Conservation (phyloP, 2,797 vertebrate species). For the Arctocebus calabarensis region DNA sequence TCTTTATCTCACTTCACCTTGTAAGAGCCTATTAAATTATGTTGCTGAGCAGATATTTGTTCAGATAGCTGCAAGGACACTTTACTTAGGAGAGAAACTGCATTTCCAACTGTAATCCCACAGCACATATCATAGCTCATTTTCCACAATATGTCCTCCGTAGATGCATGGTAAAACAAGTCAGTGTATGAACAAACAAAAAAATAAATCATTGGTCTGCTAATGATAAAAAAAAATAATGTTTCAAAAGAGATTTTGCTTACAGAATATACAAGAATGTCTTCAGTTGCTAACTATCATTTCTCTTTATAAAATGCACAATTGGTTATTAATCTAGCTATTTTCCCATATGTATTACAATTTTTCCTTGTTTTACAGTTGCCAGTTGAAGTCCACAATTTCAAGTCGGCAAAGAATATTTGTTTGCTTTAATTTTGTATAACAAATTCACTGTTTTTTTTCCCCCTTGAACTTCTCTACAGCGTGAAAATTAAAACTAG, state of each 20-base stretch:
- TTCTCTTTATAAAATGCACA: not conserved
- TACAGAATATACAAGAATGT: not conserved
- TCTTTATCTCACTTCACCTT: not conserved
- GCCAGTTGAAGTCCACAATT: slow-evolving; percentile 6
- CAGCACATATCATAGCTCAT: not conserved
- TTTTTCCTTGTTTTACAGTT: not conserved
- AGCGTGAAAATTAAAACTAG: not conserved
- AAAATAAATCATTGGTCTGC: not conserved
- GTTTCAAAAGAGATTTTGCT: not conserved
- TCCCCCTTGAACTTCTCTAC: not conserved
- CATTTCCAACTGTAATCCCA: not conserved
- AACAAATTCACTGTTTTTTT: not conserved
- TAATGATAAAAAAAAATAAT: not conserved
- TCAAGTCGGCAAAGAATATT: not conserved
- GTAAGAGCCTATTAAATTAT: not conserved
- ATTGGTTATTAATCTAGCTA: not conserved
- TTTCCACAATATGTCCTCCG: not conserved
- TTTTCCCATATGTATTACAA: not conserved
- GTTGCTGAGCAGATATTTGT: not conserved
- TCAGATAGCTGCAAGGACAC: not conserved
- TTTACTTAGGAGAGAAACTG: not conserved
- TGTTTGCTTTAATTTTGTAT: not conserved
- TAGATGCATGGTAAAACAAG: not conserved
- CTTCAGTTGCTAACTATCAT: not conserved
- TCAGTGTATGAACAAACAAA: not conserved